Percentiles rank a stretch among this genome's conserved stretches.
These are phyloP conservation scores for Tokudaia tokunoshimensis DNA, from an alignment of 2,797 vertebrate genomes.

Conservation along the genomic window DNA sequence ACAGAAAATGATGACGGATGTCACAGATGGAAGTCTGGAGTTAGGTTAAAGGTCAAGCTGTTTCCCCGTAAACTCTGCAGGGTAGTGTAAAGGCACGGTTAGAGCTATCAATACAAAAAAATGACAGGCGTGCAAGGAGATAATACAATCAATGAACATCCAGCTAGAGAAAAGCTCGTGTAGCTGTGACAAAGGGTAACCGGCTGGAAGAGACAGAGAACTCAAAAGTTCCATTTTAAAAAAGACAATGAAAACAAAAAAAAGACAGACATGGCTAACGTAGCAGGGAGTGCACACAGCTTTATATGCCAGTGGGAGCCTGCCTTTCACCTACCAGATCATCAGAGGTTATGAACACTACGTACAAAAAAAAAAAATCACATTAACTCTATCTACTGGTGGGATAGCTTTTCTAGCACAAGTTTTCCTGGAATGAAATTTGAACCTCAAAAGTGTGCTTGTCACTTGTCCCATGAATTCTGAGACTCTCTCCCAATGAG, in stretches of 20 bases:
- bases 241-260: constrained; percentile 25
- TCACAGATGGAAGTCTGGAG: background rate
- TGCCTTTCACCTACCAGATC: constrained; percentile 13
- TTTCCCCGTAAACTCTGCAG: background rate
- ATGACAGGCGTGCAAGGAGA: background rate
- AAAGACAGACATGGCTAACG: background rate
- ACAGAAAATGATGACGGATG: background rate
- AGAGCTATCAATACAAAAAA: background rate
- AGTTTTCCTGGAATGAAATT: constrained; percentile 14
- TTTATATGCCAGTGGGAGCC: background rate
- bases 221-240: background rate
- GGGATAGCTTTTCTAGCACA: background rate
- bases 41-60: background rate
- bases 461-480: background rate
- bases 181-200: background rate
- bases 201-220: background rate
- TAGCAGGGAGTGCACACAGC: background rate
- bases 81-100: background rate
- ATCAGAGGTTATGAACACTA: background rate
- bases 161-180: background rate
- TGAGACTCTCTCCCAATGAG: background rate
- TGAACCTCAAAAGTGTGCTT: background rate
- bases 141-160: background rate
- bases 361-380: background rate
- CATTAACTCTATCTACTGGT: background rate